phyloP scores from a whole-genome alignment of 2,113 vertebrate species.

The Alexandromys fortis region DNA sequence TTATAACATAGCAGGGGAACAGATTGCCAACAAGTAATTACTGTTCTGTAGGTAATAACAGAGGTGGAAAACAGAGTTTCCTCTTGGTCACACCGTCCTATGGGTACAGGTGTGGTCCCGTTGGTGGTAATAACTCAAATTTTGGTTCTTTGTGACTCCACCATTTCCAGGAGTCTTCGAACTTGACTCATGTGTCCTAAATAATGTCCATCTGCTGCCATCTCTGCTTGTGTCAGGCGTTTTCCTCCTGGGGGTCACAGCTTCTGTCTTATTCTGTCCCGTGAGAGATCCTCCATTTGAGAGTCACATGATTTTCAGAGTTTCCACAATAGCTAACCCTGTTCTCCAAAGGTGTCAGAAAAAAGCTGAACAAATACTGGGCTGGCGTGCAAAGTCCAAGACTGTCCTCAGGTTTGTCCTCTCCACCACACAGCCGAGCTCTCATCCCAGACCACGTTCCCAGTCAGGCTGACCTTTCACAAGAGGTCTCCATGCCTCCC shows the following conservation, averaged over 20 bases:
- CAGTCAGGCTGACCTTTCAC: not conserved
- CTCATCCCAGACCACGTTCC: not conserved
- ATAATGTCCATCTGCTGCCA: not conserved
- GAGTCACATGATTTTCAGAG: not conserved
- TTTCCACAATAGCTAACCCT: not conserved
- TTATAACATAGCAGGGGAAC: not conserved
- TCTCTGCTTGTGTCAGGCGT: not conserved
- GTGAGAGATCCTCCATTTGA: not conserved
- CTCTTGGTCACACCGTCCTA: not conserved
- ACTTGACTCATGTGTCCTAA: not conserved
- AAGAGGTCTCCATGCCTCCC: not conserved
- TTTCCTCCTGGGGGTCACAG: not conserved
- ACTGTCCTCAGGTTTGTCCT: not conserved
- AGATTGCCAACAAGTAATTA: conserved; percentile 12
- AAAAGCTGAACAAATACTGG: fast-evolving
- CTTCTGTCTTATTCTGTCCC: not conserved
- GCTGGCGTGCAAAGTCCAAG: not conserved
- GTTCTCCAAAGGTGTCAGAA: not conserved
- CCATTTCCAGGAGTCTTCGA: not conserved
- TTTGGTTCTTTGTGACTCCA: conserved; percentile 2
- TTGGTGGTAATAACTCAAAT: conserved; percentile 5
- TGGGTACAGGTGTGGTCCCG: not conserved
- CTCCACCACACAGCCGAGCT: not conserved
- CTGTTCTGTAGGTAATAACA: not conserved
- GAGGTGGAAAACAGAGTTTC: conserved; percentile 19